Percentiles rank a stretch among this genome's conserved stretches.
These are phyloP conservation scores for Cenopis cana DNA, from an alignment of 2,888 invertebrate species.

Conservation along the genomic window DNA sequence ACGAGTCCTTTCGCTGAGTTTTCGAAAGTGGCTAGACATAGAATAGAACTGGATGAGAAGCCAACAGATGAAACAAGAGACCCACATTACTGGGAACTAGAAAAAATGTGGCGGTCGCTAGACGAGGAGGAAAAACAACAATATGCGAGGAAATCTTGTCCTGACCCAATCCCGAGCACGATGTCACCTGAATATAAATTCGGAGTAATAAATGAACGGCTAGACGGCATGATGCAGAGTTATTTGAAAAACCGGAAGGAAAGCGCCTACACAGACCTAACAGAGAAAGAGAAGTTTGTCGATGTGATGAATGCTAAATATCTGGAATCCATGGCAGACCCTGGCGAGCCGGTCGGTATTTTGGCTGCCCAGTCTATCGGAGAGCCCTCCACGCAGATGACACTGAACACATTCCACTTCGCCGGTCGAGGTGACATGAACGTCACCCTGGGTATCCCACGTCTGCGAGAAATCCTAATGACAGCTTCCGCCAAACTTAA, in stretches of 20 bases:
- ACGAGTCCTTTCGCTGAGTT: slow-evolving; percentile 86
- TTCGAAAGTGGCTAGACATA: slow-evolving; percentile 78
- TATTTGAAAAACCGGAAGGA: slow-evolving; percentile 82
- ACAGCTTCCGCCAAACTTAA: slow-evolving; percentile 96
- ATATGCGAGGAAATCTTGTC: slow-evolving; percentile 85
- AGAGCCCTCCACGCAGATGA: slow-evolving; percentile 99
- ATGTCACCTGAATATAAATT: slow-evolving; percentile 91
- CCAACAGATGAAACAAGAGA: slow-evolving; percentile 85
- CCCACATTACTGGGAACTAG: slow-evolving; percentile 84
- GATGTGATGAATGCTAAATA: slow-evolving; percentile 91
- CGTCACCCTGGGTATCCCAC: slow-evolving; percentile 99
- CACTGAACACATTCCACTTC: slow-evolving; percentile 99
- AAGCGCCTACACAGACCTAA: slow-evolving; percentile 59
- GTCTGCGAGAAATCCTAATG: slow-evolving; percentile 98
- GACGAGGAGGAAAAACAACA: slow-evolving; percentile 85
- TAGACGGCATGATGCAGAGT: slow-evolving; percentile 88
- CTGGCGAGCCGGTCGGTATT: slow-evolving; percentile 98
- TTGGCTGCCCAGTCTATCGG: slow-evolving; percentile 99
- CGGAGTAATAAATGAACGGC: slow-evolving; percentile 93
- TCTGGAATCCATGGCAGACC: slow-evolving; percentile 90
- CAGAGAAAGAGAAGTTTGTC: slow-evolving; percentile 83
- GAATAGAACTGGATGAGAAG: slow-evolving; percentile 74
- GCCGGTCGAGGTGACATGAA: slow-evolving; percentile 99
- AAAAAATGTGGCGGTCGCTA: slow-evolving; percentile 88
- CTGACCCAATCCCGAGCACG: slow-evolving; percentile 90